Conservation (phyloP, 64 coral and sea anemone species). For the Porites australiensis region DNA sequence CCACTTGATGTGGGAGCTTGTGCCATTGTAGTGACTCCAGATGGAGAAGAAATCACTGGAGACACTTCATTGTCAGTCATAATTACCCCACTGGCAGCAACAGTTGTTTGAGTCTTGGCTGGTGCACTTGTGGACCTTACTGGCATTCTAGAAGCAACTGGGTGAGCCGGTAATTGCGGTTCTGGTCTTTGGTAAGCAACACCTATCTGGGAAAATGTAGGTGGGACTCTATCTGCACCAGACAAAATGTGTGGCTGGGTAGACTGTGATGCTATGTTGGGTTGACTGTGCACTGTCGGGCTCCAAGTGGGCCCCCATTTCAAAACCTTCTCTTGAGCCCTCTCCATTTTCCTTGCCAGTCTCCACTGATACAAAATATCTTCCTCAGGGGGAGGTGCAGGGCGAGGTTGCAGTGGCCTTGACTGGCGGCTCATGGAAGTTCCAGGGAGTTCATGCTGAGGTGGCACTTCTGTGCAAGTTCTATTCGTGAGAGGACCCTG, state of each 20-base stretch:
- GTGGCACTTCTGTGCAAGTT: background rate
- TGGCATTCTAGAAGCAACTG: background rate
- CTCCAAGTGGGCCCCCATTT: background rate
- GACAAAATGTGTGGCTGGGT: background rate
- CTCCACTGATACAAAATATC: conserved; percentile 99
- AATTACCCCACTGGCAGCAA: background rate
- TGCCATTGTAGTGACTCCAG: background rate
- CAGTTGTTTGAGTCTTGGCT: conserved; percentile 7
- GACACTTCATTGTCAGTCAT: background rate
- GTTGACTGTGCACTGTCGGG: no score
- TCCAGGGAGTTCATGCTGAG: background rate
- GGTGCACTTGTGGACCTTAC: background rate
- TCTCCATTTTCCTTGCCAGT: conserved; percentile 94
- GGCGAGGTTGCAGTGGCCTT: background rate
- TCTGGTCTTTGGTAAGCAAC: background rate
- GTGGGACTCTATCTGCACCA: background rate
- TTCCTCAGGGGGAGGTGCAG: conserved; percentile 83
- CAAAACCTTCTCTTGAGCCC: conserved; percentile 76
- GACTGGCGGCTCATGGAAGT: background rate
- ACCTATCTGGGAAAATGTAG: background rate
- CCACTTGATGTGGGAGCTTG: background rate
- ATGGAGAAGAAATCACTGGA: background rate
- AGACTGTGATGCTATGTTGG: background rate
- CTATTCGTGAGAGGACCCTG: background rate
- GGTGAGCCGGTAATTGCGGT: background rate